These are phyloP conservation scores for Lynx canadensis DNA, from an alignment of 2,113 vertebrate species.

Conservation along the genomic window DNA sequence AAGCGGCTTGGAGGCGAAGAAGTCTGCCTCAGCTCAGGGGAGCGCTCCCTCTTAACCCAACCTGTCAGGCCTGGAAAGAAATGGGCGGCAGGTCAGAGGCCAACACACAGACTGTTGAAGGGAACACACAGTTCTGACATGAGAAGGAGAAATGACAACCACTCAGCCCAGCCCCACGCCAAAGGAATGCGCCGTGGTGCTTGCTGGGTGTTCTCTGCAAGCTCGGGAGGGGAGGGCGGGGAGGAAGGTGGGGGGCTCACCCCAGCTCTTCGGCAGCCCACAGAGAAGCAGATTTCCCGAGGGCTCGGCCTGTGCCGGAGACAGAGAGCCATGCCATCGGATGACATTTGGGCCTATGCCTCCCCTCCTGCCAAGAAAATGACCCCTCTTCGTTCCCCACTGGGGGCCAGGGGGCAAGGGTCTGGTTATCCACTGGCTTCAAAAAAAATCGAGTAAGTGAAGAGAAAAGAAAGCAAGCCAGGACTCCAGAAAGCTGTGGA, in stretches of 20 bases:
- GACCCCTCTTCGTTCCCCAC: not conserved
- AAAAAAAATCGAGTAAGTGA: not conserved
- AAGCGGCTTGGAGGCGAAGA: not conserved
- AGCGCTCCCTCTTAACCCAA: slow-evolving; percentile 23
- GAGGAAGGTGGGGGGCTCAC: not conserved
- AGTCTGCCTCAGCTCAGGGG: slow-evolving; percentile 49
- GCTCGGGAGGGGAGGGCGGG: not conserved
- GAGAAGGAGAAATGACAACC: slow-evolving; percentile 26
- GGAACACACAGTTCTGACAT: not conserved
- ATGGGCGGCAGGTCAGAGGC: slow-evolving; percentile 33
- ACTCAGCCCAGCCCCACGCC: not conserved
- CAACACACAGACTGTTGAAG: not conserved
- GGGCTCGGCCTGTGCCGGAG: not conserved
- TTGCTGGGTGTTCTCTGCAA: not conserved
- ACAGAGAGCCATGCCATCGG: accelerated
- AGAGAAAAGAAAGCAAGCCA: not conserved
- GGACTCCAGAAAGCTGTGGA: not conserved
- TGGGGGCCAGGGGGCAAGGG: no score
- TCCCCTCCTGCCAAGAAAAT: not conserved
- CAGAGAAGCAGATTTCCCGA: not conserved
- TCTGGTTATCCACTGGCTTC: not conserved
- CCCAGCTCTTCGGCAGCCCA: not conserved
- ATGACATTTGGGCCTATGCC: not conserved
- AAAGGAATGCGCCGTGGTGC: not conserved
- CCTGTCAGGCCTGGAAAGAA: slow-evolving; percentile 61